Evolutionary conservation across 2,888 invertebrate species (phyloP), one percentile per base, ranked within the genome.

Genomic region (Pseudanteris insignis): DNA sequence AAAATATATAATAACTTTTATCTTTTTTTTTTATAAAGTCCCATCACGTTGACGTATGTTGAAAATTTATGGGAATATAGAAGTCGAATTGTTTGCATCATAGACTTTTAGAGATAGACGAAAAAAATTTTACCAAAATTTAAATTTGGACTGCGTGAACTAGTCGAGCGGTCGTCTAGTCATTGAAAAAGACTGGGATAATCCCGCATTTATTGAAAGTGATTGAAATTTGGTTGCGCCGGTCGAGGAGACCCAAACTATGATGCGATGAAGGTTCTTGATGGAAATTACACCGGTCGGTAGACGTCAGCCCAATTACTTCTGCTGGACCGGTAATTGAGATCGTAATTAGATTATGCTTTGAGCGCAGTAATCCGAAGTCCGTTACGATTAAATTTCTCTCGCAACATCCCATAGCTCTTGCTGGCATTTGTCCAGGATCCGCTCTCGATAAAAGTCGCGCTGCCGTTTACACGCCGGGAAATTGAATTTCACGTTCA

Each of bases 301-400:
- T 65, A 63, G 61, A 67, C 61, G 63, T 66, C 63, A 53, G 65
- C 58, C 63, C 67, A 68, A 67, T 67, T 67, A 67, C 67, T 67
- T 63, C 61, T 51, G 59, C 64, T 64, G 63, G 64, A 62, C 63
- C 62, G 63, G 60, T 68, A 68, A 66, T 68, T 67, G 63, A 64
- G 66, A 66, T 65, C 59, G 64, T 67, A 67, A 68, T 65, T 62
- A 59, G 65, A 67, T 68, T 67, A 68, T 59, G 64, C 59, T 65
- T 60, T 65, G 53, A 63, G 53, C 63, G 59, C 46, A 60, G 47
- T 50, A 63, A 65, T 64, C 63, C 58, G 44, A 67, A 65, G 69
- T 69, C 63, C 48, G 62, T 64, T 53, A 53, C 64, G 67, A 67
- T 67, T 67, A 67, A 65, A 66, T 69, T 69, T 67, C 67, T 66